These are phyloP conservation scores for Odontamblyopus rebecca DNA, from an alignment of 2,797 vertebrate species.

Conservation along the genomic window DNA sequence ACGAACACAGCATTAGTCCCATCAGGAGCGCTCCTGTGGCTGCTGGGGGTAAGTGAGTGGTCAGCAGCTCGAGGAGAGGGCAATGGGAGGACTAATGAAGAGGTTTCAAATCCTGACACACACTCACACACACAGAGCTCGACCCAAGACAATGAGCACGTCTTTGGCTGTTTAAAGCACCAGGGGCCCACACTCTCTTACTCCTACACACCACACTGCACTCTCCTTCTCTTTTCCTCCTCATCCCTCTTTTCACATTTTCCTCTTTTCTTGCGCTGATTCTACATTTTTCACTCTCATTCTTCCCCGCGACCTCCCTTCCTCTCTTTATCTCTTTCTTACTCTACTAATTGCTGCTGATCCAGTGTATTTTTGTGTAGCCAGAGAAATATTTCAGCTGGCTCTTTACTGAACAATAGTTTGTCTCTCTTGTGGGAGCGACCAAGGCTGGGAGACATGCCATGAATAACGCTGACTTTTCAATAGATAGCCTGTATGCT, in stretches of 20 bases:
- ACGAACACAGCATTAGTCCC: slow-evolving; percentile 35
- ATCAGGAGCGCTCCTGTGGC: slow-evolving; percentile 40
- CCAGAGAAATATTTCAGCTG: slow-evolving; percentile 71
- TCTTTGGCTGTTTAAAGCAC: slow-evolving; percentile 60
- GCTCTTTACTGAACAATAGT: slow-evolving; percentile 72
- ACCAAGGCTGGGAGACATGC: slow-evolving; percentile 58
- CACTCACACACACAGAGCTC: slow-evolving; percentile 23
- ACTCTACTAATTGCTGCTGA: slow-evolving; percentile 76
- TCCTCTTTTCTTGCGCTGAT: slow-evolving; percentile 64
- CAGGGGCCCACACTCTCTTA: slow-evolving; percentile 50
- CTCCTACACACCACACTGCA: slow-evolving; percentile 50
- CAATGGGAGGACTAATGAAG: slow-evolving; percentile 59
- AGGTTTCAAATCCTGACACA: slow-evolving; percentile 35
- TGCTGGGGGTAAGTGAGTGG: slow-evolving; percentile 63
- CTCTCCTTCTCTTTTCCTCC: slow-evolving; percentile 34
- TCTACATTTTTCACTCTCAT: slow-evolving; percentile 61
- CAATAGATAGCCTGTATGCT: slow-evolving; percentile 67
- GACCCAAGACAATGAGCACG: slow-evolving; percentile 60
- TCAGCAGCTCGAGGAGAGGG: slow-evolving; percentile 47
- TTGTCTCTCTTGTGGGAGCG: slow-evolving; percentile 59
- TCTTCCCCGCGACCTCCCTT: slow-evolving; percentile 52
- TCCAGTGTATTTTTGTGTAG: slow-evolving; percentile 73
- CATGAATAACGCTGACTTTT: slow-evolving; percentile 75
- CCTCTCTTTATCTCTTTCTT: slow-evolving; percentile 70
- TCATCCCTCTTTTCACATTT: slow-evolving; percentile 49